phyloP scores from a whole-genome alignment of 2,888 invertebrate genomes.

The Sinodicranocentrus sp. region DNA sequence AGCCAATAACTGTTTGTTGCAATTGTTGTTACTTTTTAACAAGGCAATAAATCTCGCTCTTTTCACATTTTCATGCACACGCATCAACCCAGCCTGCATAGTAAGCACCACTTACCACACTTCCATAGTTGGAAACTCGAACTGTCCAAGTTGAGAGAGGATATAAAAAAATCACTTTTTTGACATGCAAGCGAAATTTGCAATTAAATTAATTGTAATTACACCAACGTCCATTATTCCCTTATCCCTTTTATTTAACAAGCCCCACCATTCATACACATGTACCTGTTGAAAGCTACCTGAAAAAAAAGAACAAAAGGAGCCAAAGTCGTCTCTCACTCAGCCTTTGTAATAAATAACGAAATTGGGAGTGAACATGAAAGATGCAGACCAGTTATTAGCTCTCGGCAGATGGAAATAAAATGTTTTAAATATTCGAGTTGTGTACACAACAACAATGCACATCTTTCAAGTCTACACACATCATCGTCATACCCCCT shows the following conservation, averaged over 20 bases:
- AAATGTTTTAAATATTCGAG: no score
- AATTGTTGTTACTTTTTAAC: constrained; percentile 53
- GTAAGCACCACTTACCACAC: not conserved
- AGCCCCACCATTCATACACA: not conserved
- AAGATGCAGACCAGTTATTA: constrained; percentile 3
- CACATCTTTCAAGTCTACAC: not conserved
- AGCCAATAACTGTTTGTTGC: constrained; percentile 53
- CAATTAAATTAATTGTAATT: constrained; percentile 67
- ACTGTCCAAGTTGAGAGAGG: not conserved
- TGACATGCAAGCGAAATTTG: constrained; percentile 60
- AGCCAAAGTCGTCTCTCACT: no score
- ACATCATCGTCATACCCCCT: not conserved
- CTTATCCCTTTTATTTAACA: not conserved
- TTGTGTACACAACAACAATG: not conserved
- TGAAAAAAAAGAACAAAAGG: not conserved
- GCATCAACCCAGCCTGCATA: not conserved
- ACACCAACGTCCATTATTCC: constrained; percentile 17
- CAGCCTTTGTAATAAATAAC: constrained; percentile 37
- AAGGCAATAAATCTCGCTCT: constrained; percentile 61
- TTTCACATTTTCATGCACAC: constrained; percentile 5
- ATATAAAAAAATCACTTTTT: constrained; percentile 33
- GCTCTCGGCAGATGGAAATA: no score
- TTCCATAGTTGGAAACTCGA: not conserved
- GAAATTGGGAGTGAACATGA: constrained; percentile 48
- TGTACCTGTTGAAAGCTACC: constrained; percentile 10